Conservation (phyloP, 2,888 invertebrate genomes). For the Drosophila eohydei region DNA sequence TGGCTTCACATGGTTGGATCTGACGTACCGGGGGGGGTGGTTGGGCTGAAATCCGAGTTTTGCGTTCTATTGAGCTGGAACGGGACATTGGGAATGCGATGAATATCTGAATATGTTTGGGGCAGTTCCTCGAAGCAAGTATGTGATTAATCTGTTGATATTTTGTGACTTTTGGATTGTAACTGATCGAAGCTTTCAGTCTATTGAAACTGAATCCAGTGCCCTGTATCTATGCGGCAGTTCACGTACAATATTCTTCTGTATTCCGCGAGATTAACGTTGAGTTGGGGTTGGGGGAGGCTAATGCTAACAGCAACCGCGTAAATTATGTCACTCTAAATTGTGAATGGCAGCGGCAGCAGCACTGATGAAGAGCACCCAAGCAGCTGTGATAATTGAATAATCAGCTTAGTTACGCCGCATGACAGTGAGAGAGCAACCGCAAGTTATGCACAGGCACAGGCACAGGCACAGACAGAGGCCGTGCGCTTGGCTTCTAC, state of each 20-base stretch:
- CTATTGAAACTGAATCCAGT: slow-evolving; percentile 1
- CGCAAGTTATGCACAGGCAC: slow-evolving; percentile 45
- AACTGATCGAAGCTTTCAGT: not conserved
- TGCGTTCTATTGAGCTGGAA: not conserved
- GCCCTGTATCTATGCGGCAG: slow-evolving; percentile 39
- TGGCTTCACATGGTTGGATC: not conserved
- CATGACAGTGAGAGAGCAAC: slow-evolving; percentile 36
- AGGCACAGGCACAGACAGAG: not conserved
- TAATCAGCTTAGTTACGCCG: slow-evolving; percentile 72
- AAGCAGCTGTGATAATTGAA: slow-evolving; percentile 76
- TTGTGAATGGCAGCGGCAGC: slow-evolving; percentile 56
- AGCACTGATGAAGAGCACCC: slow-evolving; percentile 60
- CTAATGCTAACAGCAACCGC: slow-evolving; percentile 35
- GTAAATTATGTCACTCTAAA: slow-evolving; percentile 68
- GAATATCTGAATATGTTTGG: not conserved
- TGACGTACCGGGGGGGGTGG: not conserved
- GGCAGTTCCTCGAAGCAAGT: not conserved
- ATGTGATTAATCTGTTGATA: not conserved
- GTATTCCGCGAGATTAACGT: slow-evolving; percentile 21
- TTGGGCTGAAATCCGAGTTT: not conserved
- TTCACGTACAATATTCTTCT: slow-evolving; percentile 42
- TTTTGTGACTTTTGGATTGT: not conserved
- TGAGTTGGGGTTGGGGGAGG: slow-evolving; percentile 6
- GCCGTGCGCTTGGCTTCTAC: not conserved
- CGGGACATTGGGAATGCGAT: slow-evolving; percentile 3